These are phyloP conservation scores for Thymelicus lineola DNA, from an alignment of 2,888 invertebrate species.

Conservation along the genomic window DNA sequence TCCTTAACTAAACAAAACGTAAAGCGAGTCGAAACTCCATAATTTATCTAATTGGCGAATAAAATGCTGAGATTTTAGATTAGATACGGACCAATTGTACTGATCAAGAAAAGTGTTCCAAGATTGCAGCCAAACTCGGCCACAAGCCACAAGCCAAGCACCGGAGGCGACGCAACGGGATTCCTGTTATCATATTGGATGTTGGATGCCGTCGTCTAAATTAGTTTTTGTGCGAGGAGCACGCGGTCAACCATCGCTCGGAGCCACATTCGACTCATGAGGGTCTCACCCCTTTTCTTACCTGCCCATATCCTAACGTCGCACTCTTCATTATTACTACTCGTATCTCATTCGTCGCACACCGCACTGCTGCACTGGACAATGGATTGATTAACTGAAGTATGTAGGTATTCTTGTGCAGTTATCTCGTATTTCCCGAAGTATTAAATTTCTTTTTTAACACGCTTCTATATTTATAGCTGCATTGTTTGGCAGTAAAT, in stretches of 20 bases:
- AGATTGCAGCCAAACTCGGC: conserved; percentile 43
- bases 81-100: neutral
- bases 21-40: too few species aligned
- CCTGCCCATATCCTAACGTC: conserved; percentile 60
- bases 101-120: conserved; percentile 40
- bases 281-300: conserved; percentile 74
- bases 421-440: too few species aligned
- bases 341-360: conserved; percentile 50
- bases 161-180: conserved; percentile 80
- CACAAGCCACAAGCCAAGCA: conserved; percentile 47
- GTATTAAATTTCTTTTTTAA: too few species aligned
- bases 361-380: neutral
- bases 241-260: conserved; percentile 64
- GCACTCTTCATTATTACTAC: conserved; percentile 45
- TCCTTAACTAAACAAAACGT: too few species aligned
- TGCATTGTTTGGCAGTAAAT: too few species aligned
- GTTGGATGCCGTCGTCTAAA: conserved; percentile 76
- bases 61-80: conserved; percentile 47
- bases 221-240: conserved; percentile 77
- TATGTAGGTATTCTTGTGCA: conserved; percentile 10
- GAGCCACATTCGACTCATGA: conserved; percentile 67
- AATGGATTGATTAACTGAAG: conserved; percentile 20
- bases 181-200: conserved; percentile 80
- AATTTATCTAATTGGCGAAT: neutral
- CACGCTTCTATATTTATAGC: too few species aligned